Evolutionary conservation across 2,797 vertebrate species (phyloP), one percentile per base, ranked within the genome.

Genomic region (Coilia nasus): DNA sequence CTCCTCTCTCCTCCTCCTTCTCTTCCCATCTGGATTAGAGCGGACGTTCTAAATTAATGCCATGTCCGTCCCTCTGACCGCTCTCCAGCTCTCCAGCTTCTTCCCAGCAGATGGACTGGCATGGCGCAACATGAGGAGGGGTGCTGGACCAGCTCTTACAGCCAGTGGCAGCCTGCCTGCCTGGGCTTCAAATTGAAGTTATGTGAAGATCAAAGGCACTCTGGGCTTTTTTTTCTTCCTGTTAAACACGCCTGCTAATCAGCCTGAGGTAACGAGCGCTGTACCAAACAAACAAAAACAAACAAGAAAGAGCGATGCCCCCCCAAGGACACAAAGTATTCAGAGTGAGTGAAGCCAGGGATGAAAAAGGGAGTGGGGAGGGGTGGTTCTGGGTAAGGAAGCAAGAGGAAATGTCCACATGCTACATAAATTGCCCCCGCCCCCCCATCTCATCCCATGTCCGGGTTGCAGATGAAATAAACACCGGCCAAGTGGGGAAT

Each of bases 401-500:
- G 23, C 0, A 11, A 47, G 41, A 81, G 9, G 60, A 83, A 41
- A 81, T 75, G 15, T 75, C 7, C 31, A 41, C 67, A 75, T 75
- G 64, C 64, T 35, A 15, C 64, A 71, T 71, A 71, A 15, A 71
- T 71, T 31, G 12, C 46, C 46, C 10, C 46, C 46, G 10, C 3
- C 3, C 10, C 46, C 10, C 46, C n/a, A 47, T 71, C 67, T 21
- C 67, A 41, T 75, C 67, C 67, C 31, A 19, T 15, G 31, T 75
- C 31, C 17, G 28, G 35, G 31, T 28, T 75, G 67, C 67, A 31
- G 28, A 71, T 71, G 35, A 31, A 41, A 75, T 75, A 62, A 87
- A 89, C 59, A 80, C 46, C 46, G 46, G 46, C 46, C 3, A 3
- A 10, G 46, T 47, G 75, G 85, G 84, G 87, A 41, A 41, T 17